These are phyloP conservation scores for Enteromius fasciolatus DNA, from an alignment of 2,797 vertebrate species.

Conservation along the genomic window DNA sequence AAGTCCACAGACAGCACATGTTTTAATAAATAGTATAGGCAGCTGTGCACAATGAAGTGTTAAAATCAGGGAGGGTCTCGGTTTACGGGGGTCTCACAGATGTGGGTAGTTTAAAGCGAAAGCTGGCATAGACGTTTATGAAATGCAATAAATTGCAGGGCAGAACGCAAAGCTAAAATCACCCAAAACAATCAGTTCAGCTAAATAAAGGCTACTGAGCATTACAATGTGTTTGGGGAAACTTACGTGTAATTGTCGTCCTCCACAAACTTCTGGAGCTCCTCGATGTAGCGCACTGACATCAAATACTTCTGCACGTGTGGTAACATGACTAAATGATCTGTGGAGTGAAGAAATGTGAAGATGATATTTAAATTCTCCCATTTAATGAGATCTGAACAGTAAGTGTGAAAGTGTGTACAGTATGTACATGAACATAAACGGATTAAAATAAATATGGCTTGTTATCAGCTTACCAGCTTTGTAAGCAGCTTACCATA, in stretches of 20 bases:
- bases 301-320: conserved; percentile 90
- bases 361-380: not conserved
- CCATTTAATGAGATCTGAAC: not conserved
- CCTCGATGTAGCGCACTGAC: conserved; percentile 89
- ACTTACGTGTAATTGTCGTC: conserved; percentile 90
- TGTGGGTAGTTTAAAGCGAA: conserved; percentile 31
- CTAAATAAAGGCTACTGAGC: not conserved
- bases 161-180: conserved; percentile 8
- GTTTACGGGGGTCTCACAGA: conserved; percentile 27
- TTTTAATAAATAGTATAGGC: conserved; percentile 36
- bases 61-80: conserved; percentile 5
- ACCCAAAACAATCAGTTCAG: not conserved
- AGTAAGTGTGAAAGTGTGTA: not conserved
- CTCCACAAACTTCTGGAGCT: conserved; percentile 90
- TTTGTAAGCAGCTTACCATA: conserved; percentile 83
- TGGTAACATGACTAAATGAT: conserved; percentile 82
- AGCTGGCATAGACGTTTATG: conserved; percentile 11
- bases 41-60: conserved; percentile 16
- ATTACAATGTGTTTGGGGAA: not conserved
- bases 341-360: conserved; percentile 62
- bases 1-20: conserved; percentile 34
- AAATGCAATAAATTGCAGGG: conserved; percentile 3
- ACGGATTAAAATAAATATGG: not conserved
- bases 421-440: not conserved
- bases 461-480: too few species aligned